Conservation (phyloP, 2,888 invertebrate genomes). For the Chironomus riparius region DNA sequence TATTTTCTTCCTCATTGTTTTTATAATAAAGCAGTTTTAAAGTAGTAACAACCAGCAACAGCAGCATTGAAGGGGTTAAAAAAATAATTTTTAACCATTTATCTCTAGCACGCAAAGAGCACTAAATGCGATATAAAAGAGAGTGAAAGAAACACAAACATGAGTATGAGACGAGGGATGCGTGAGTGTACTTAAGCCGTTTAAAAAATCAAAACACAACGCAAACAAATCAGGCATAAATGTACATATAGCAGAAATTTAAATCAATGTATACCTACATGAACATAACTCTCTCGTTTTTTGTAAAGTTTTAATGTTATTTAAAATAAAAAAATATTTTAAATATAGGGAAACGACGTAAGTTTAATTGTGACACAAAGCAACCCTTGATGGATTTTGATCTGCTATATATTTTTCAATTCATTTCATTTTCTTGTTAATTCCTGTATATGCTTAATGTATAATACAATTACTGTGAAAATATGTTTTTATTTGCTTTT, state of each 20-base stretch:
- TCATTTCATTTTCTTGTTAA: too few species aligned
- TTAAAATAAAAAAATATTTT: too few species aligned
- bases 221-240: slow-evolving; percentile 21
- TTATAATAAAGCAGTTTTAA: not conserved
- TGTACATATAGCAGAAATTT: slow-evolving; percentile 1
- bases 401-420: too few species aligned
- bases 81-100: not conserved
- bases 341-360: too few species aligned
- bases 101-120: too few species aligned
- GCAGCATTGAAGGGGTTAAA: not conserved
- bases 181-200: slow-evolving; percentile 25
- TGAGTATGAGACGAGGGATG: slow-evolving; percentile 1
- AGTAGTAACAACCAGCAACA: not conserved
- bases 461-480: too few species aligned
- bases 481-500: too few species aligned
- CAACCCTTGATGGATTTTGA: too few species aligned
- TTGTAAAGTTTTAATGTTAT: too few species aligned
- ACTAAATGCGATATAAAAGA: not conserved
- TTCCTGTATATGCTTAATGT: too few species aligned
- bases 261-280: not conserved
- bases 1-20: not conserved
- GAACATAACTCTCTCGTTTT: not conserved
- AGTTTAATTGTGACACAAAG: too few species aligned
- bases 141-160: not conserved
- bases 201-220: slow-evolving; percentile 26